Percentiles rank a stretch among this genome's conserved stretches.
These are phyloP conservation scores for Cyclargus thomasi DNA, from an alignment of 1,140 invertebrate genomes.

Conservation along the genomic window DNA sequence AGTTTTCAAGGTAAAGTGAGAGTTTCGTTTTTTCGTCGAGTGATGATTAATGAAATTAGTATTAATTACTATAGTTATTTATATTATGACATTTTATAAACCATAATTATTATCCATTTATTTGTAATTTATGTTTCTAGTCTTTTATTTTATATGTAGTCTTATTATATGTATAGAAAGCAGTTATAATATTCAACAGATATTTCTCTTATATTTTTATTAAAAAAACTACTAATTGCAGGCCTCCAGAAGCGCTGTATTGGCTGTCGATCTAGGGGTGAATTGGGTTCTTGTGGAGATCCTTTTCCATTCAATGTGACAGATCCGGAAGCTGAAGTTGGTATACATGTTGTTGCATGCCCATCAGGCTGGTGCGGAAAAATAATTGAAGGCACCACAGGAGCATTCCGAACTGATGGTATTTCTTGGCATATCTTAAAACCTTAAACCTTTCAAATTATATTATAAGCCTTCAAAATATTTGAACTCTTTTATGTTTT, in stretches of 20 bases:
- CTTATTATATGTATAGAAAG: too few relatives aligned
- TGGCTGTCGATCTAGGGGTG: slow-evolving; percentile 89
- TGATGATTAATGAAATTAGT: slow-evolving; percentile 14
- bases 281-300: slow-evolving; percentile 91
- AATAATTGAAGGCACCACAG: slow-evolving; percentile 83
- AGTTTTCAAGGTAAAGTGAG: slow-evolving; percentile 71
- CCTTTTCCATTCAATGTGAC: slow-evolving; percentile 87
- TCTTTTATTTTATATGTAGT: too few relatives aligned
- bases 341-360: slow-evolving; percentile 87
- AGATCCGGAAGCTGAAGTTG: slow-evolving; percentile 79
- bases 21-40: too few relatives aligned
- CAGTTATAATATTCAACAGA: too few relatives aligned
- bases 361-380: slow-evolving; percentile 96
- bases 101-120: too few relatives aligned
- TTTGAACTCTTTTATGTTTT: too few relatives aligned
- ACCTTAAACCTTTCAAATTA: background rate
- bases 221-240: slow-evolving; percentile 28
- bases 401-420: slow-evolving; percentile 81
- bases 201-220: too few relatives aligned
- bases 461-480: too few relatives aligned
- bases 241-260: slow-evolving; percentile 62
- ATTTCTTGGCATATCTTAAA: slow-evolving; percentile 23
- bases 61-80: too few relatives aligned
- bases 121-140: too few relatives aligned
- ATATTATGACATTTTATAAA: background rate